Conservation (phyloP, 1,140 invertebrate genomes). For the Platyura marginata region DNA sequence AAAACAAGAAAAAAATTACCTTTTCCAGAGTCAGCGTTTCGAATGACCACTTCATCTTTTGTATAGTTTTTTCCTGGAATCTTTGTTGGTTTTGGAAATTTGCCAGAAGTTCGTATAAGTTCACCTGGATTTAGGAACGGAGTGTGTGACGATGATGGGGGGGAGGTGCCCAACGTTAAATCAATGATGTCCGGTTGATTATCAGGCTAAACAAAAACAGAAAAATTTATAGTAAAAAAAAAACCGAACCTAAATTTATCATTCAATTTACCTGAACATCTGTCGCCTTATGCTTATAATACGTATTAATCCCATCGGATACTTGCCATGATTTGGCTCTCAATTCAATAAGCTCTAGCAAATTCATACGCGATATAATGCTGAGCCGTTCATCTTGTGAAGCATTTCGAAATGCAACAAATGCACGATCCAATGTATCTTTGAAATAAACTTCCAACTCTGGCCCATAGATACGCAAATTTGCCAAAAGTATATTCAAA, state of each 20-base stretch:
- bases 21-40: slow-evolving; percentile 88
- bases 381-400: slow-evolving; percentile 66
- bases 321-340: slow-evolving; percentile 70
- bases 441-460: slow-evolving; percentile 56
- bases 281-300: slow-evolving; percentile 61
- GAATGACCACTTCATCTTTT: slow-evolving; percentile 84
- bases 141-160: slow-evolving; percentile 24
- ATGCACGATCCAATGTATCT: slow-evolving; percentile 43
- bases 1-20: slow-evolving; percentile 33
- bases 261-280: slow-evolving; percentile 41
- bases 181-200: not conserved
- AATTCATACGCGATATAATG: slow-evolving; percentile 57
- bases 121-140: slow-evolving; percentile 55
- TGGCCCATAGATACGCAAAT: slow-evolving; percentile 49
- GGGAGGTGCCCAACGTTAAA: slow-evolving; percentile 23
- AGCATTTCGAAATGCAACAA: slow-evolving; percentile 70
- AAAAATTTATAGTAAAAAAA: no score
- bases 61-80: slow-evolving; percentile 81
- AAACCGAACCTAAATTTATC: no score
- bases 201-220: no score
- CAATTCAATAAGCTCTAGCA: slow-evolving; percentile 75
- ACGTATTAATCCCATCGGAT: slow-evolving; percentile 58
- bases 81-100: slow-evolving; percentile 72
- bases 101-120: slow-evolving; percentile 70
- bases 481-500: slow-evolving; percentile 26